Evolutionary conservation across 1,140 invertebrate genomes (phyloP), one percentile per base, ranked within the genome.

Genomic region (Aphelenchoides besseyi): DNA sequence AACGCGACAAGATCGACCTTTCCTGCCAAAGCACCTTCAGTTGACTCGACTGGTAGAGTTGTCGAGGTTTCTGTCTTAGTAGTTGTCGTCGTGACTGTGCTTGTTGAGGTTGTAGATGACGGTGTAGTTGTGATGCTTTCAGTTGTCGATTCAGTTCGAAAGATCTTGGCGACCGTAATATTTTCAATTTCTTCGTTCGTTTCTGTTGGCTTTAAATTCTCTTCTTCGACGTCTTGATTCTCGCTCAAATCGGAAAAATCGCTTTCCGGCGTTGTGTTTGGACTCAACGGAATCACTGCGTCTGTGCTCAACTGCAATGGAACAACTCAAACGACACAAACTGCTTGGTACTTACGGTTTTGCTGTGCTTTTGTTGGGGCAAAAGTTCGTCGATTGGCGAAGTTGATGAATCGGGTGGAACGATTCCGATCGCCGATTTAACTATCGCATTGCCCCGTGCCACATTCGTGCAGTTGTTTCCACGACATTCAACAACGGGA

Each of bases 401-500:
- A 12, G 41, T 12, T 12, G 41, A 16, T 12, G 12, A 12, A 23
- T 48, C 41, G 12, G 41, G 23, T 23, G 12, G 41, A 23, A 48
- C 41, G 41, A 48, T 48, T 23, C 41, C 41, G 12, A 48, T 12
- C 41, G 41, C 41, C 41, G 41, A 48, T 33, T 59, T 59, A 5
- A 59, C 55, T 8, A 59, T 33, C 55, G 55, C 5, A 8, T 59
- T 59, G 26, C 18, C 18, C 5, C 18, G 41, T 9, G 53, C 23
- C 5, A 70, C 18, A 33, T 70, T 70, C 26, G 69, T 68, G 64
- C 69, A 70, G 35, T 70, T 70, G 16, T 67, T 69, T n/a, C 26
- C 23, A 9, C 12, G 29, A 26, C 69, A 70, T 32, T 70, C 69
- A 0, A 70, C 54, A 0, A 66, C 63, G 16, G 63, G 63, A 53